Evolutionary conservation across 2,113 vertebrate species (phyloP), one percentile per base, ranked within the genome.

Genomic region (Cricetomys ansorgei): DNA sequence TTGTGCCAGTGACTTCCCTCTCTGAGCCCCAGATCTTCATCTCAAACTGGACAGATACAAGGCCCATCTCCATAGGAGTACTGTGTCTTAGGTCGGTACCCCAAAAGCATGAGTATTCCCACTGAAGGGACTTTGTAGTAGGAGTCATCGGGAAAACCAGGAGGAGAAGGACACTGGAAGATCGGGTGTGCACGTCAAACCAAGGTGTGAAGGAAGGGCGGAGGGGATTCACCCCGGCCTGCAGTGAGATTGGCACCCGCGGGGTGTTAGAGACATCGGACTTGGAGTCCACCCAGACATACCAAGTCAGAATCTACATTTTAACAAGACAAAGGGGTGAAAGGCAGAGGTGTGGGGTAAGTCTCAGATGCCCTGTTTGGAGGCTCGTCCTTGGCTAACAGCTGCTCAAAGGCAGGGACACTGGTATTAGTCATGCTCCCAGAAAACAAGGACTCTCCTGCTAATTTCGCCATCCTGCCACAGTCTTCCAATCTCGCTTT

Each of bases 361-460:
- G 67, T 34, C 37, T 57, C 91, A 55, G 75, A 40, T 9, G 13
- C 37, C 40, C n/a, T 12, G 3, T 15, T 3, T 4, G 4, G 64
- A 79, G 9, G 65, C 21, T 2, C 16, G 31, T 34, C n/a, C 69
- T 65, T n/a, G 53, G 29, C 1, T 19, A 37, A 50, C 4, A 40
- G 40, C 48, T 12, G 25, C 48, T 5, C 50, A 53, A 43, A 9
- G 5, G 72, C 50, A 69, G 48, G 55, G 45, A 55, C 19, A 15
- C n/a, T 50, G 6, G 12, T 15, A 13, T 80, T 8, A 3, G 16
- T 37, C n/a, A 43, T 48, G 11, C 0, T 0, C 5, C 27, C 53
- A 23, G 29, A 31, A 31, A 19, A 37, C 34, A 34, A 19, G 16
- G 25, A 57, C 15, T 11, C n/a, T 8, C 45, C 59, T 15, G 59